Percentiles rank a stretch among this genome's conserved stretches.
These are phyloP conservation scores for Aleiodes sp. DNA, from an alignment of 1,140 invertebrate genomes.

Conservation along the genomic window DNA sequence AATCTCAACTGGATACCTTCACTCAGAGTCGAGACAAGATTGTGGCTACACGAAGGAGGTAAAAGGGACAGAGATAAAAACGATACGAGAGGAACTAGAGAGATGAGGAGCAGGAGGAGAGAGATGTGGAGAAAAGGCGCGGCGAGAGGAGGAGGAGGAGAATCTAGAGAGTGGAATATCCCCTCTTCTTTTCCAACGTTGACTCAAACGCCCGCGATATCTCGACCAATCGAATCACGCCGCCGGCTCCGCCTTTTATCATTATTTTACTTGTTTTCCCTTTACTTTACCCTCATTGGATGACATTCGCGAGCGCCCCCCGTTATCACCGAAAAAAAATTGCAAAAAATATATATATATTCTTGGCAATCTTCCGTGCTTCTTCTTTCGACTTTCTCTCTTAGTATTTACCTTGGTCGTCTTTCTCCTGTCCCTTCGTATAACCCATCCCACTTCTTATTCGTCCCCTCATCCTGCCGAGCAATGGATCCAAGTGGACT, in stretches of 20 bases:
- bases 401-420: background rate
- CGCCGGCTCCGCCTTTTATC: constrained; percentile 67
- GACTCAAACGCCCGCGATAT: constrained; percentile 66
- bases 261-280: constrained; percentile 68
- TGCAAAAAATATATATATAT: constrained; percentile 27
- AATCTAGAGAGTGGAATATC: constrained; percentile 28
- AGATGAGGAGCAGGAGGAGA: constrained; percentile 37
- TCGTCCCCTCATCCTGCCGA: background rate
- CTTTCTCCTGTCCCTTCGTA: background rate
- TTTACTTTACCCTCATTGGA: constrained; percentile 66
- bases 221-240: constrained; percentile 67
- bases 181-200: constrained; percentile 41
- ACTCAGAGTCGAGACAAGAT: constrained; percentile 52
- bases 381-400: background rate
- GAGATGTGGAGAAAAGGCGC: constrained; percentile 31
- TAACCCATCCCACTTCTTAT: background rate
- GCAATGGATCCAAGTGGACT: constrained; percentile 21
- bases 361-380: constrained; percentile 30
- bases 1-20: background rate
- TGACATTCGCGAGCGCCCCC: constrained; percentile 56
- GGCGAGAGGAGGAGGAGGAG: constrained; percentile 36
- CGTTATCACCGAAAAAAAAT: constrained; percentile 36
- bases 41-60: constrained; percentile 42
- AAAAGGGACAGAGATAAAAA: constrained; percentile 36
- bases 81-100: constrained; percentile 29